phyloP scores from a whole-genome alignment of 35 echinoderm and acorn worm species.

The Heliocidaris tuberculata region DNA sequence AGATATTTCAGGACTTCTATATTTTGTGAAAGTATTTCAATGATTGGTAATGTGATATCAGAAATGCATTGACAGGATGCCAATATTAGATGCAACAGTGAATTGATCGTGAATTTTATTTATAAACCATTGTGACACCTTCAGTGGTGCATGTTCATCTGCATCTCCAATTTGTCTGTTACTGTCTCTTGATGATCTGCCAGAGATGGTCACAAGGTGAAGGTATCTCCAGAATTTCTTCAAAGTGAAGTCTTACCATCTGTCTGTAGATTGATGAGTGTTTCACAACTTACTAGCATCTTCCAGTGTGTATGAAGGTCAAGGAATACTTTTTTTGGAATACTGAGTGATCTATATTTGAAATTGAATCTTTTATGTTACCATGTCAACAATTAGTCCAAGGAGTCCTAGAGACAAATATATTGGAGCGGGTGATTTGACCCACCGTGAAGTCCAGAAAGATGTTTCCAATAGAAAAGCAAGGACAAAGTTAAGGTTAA shows the following conservation, averaged over 20 bases:
- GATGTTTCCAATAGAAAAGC: slow-evolving; percentile 18
- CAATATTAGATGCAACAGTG: not conserved
- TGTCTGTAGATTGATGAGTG: not conserved
- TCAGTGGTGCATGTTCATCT: not conserved
- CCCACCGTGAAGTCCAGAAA: slow-evolving; percentile 29
- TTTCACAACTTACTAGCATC: not conserved
- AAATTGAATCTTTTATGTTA: not conserved
- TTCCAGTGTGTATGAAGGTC: not conserved
- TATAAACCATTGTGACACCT: not conserved
- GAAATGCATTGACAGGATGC: not conserved
- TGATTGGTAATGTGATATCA: not conserved
- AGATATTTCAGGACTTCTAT: not conserved
- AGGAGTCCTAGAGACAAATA: slow-evolving; percentile 34
- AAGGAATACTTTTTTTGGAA: not conserved
- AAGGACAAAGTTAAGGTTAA: slow-evolving; percentile 30
- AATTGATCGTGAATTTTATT: not conserved
- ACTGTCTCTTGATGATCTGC: not conserved
- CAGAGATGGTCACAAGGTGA: not conserved
- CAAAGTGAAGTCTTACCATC: not conserved
- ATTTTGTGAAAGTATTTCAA: not conserved
- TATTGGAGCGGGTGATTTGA: slow-evolving; percentile 32
- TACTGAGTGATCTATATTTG: not conserved
- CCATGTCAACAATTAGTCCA: slow-evolving; percentile 40
- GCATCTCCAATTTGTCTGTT: not conserved
- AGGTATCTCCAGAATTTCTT: not conserved